These are phyloP conservation scores for Penelope pileata DNA, from an alignment of 2,113 vertebrate genomes.

Conservation along the genomic window DNA sequence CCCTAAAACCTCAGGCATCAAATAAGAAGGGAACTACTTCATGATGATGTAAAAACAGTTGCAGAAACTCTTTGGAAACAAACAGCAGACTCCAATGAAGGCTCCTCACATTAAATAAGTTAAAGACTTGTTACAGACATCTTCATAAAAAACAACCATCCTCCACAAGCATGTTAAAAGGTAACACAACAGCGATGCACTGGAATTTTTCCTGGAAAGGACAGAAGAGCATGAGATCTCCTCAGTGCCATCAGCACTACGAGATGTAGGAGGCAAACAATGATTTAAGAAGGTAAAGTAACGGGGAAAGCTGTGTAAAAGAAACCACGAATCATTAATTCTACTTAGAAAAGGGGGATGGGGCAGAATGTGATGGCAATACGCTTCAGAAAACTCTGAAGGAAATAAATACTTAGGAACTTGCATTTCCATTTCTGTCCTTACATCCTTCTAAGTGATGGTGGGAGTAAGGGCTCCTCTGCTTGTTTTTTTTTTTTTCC, in stretches of 20 bases:
- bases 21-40: conserved; percentile 10
- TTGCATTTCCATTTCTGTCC: conserved; percentile 34
- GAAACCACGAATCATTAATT: conserved; percentile 52
- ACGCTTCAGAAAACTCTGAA: not conserved
- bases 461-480: conserved; percentile 18
- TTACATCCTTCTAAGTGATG: not conserved
- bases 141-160: conserved; percentile 53
- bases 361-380: not conserved
- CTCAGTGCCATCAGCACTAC: conserved; percentile 67
- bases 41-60: conserved; percentile 42
- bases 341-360: conserved; percentile 6
- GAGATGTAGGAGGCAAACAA: conserved; percentile 65
- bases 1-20: conserved; percentile 15
- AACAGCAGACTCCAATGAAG: conserved; percentile 43
- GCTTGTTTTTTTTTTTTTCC: not conserved
- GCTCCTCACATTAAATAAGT: conserved; percentile 68
- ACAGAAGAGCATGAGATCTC: conserved; percentile 68
- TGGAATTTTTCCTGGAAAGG: conserved; percentile 70
- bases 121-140: conserved; percentile 61
- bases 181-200: conserved; percentile 68
- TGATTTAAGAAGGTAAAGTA: conserved; percentile 42
- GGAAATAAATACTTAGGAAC: conserved; percentile 24
- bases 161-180: conserved; percentile 64
- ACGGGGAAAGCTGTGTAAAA: conserved; percentile 43
- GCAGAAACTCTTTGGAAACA: conserved; percentile 54